Evolutionary conservation across 2,888 invertebrate species (phyloP).

Genomic region (Escarpia spicata): DNA sequence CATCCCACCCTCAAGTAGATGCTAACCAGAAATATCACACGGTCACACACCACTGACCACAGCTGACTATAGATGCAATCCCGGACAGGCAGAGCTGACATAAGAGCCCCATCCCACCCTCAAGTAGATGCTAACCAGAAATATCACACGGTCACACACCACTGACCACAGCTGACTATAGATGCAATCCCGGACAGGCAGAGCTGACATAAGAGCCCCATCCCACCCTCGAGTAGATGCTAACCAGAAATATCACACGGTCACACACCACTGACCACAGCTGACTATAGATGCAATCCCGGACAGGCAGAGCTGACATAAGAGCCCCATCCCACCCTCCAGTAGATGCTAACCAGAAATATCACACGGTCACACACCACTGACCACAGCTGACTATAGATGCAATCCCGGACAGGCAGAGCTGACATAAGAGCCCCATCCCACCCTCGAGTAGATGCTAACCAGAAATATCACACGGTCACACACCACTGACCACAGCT

Average conservation of each 20-base stretch:
- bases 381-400: too few species aligned
- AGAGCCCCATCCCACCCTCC: background rate
- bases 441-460: too few species aligned
- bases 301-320: background rate
- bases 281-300: background rate
- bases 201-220: background rate
- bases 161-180: too few species aligned
- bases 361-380: too few species aligned
- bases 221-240: background rate
- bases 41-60: too few species aligned
- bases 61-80: background rate
- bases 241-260: too few species aligned
- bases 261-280: too few species aligned
- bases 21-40: too few species aligned
- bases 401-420: too few species aligned
- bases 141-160: too few species aligned
- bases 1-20: background rate
- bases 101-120: background rate
- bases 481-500: too few species aligned
- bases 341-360: background rate
- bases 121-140: background rate
- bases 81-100: background rate
- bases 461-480: background rate
- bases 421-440: too few species aligned
- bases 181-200: background rate